Evolutionary conservation across 2,113 vertebrate genomes (phyloP).

Genomic region (Myiagra hebetior): DNA sequence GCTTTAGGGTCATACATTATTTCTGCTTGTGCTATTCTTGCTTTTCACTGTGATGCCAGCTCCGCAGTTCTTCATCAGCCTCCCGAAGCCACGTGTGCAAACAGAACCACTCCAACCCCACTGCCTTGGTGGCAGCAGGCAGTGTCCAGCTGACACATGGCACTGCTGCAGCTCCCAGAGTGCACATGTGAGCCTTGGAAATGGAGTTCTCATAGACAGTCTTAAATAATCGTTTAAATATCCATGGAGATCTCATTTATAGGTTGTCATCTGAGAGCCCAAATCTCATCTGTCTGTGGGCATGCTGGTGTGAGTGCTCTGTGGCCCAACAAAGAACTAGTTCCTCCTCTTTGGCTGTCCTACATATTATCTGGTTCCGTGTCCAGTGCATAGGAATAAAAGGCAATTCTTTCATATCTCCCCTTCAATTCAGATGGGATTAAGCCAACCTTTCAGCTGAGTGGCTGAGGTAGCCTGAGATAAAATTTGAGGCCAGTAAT

Average conservation of each 20-base stretch:
- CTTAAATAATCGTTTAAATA: background rate
- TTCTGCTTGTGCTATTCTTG: constrained; percentile 6
- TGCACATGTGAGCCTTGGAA: accelerated
- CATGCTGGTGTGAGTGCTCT: background rate
- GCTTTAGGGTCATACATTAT: background rate
- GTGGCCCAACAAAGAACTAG: background rate
- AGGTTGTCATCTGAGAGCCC: background rate
- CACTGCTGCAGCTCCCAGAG: background rate
- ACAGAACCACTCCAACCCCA: background rate
- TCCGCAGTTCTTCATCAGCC: background rate
- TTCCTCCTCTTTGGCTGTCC: background rate
- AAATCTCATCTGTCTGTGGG: accelerated
- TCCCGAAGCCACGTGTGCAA: accelerated
- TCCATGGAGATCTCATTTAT: background rate
- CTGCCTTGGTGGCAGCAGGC: background rate
- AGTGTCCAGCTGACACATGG: background rate
- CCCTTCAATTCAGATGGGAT: background rate
- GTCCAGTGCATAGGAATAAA: background rate
- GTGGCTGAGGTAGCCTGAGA: background rate
- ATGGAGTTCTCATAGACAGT: background rate
- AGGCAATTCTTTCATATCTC: background rate
- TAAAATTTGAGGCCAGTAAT: background rate
- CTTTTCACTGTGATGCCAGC: background rate
- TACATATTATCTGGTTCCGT: background rate
- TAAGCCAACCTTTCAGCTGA: background rate